A percentile compares a stretch with the other conserved stretches of the same genome.
These are phyloP conservation scores for Crossocerus cetratus DNA, from an alignment of 2,888 invertebrate species.

Conservation along the genomic window DNA sequence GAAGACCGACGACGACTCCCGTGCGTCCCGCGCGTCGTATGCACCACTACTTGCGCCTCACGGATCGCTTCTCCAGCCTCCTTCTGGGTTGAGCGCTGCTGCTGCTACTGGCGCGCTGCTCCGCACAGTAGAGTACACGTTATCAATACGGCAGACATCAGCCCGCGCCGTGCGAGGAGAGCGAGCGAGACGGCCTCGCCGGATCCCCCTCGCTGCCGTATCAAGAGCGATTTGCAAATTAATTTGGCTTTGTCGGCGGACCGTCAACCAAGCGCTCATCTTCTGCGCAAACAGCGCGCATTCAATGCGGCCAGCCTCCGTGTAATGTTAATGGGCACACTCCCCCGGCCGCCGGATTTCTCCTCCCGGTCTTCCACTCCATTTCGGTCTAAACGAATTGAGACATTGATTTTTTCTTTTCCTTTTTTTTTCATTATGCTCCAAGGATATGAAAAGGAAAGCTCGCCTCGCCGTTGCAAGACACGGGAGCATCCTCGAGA, in stretches of 20 bases:
- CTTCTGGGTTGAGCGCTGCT: background rate
- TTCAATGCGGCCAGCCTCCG: background rate
- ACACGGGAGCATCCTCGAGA: background rate
- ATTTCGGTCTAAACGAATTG: background rate
- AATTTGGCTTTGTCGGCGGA: slow-evolving; percentile 50
- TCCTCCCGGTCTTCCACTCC: background rate
- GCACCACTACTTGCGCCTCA: slow-evolving; percentile 1
- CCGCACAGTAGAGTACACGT: background rate
- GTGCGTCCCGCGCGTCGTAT: background rate
- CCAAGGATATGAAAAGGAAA: too few species aligned
- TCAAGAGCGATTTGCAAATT: slow-evolving; percentile 51
- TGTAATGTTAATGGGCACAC: slow-evolving; percentile 31
- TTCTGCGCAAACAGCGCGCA: slow-evolving; percentile 42
- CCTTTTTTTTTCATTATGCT: background rate
- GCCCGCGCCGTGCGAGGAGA: background rate
- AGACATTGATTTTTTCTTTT: background rate
- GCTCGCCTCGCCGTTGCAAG: background rate
- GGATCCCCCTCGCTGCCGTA: slow-evolving; percentile 24
- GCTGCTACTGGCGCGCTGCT: background rate
- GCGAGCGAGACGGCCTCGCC: slow-evolving; percentile 1
- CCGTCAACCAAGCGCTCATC: slow-evolving; percentile 41
- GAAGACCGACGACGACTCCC: slow-evolving; percentile 39
- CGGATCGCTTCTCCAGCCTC: slow-evolving; percentile 6
- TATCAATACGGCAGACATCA: slow-evolving; percentile 5
- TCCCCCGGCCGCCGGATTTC: background rate